A percentile compares a stretch with the other conserved stretches of the same genome.
Evolutionary conservation across 2,888 invertebrate genomes (phyloP).

Genomic region (Pherbina coryleti): DNA sequence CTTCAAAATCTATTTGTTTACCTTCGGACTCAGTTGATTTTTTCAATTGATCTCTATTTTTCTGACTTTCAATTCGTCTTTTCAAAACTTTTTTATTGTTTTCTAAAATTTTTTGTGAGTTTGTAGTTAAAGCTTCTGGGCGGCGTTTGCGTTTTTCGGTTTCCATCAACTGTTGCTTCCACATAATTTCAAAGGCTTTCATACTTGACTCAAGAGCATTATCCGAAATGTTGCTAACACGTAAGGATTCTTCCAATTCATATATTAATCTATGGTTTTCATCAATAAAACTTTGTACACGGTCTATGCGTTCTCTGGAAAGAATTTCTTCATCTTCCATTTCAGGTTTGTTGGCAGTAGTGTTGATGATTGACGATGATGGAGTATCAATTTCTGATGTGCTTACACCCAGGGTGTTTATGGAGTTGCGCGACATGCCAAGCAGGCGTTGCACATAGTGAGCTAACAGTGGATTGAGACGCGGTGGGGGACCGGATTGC

Average conservation of each 20-base stretch:
- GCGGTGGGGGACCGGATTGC: neutral
- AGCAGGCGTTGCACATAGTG: constrained; percentile 71
- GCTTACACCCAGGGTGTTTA: constrained; percentile 71
- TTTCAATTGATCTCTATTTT: neutral
- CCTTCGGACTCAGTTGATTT: neutral
- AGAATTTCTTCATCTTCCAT: constrained; percentile 43
- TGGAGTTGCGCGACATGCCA: constrained; percentile 70
- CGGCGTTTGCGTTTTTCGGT: neutral
- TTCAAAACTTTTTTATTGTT: neutral
- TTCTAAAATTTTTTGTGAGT: neutral
- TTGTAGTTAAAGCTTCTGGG: neutral
- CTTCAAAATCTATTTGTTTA: neutral
- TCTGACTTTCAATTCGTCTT: neutral
- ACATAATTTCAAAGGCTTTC: constrained; percentile 56
- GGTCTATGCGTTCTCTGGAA: constrained; percentile 54
- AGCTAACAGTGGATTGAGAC: constrained; percentile 65
- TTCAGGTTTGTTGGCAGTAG: constrained; percentile 60
- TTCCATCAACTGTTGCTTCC: constrained; percentile 52
- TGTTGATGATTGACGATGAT: constrained; percentile 69
- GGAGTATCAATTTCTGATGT: constrained; percentile 71
- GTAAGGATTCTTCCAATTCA: constrained; percentile 63
- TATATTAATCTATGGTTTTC: constrained; percentile 66
- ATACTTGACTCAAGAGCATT: constrained; percentile 52
- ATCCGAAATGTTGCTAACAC: constrained; percentile 41
- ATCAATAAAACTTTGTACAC: constrained; percentile 61